Evolutionary conservation across 2,888 invertebrate species (phyloP).

Genomic region (Lasioglossum calceatum): DNA sequence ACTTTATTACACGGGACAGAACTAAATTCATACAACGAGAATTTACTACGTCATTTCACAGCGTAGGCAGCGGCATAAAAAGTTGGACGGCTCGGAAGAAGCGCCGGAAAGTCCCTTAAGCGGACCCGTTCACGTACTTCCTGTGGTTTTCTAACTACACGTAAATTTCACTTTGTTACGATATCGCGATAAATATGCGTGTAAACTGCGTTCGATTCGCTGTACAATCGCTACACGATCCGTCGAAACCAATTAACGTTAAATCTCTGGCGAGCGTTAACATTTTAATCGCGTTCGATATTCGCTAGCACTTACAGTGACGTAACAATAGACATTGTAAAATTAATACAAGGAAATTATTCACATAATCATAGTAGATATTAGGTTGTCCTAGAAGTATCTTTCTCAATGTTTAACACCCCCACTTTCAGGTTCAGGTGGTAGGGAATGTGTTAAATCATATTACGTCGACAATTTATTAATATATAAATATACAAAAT

Average conservation of each 20-base stretch:
- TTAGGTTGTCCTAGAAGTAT: too few species aligned
- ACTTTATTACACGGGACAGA: conserved; percentile 63
- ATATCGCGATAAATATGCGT: neutral
- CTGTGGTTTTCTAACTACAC: conserved; percentile 5
- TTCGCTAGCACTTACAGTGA: neutral
- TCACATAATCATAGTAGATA: too few species aligned
- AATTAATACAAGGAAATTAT: too few species aligned
- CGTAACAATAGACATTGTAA: neutral
- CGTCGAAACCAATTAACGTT: neutral
- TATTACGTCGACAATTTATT: too few species aligned
- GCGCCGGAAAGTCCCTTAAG: conserved; percentile 47
- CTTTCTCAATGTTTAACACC: too few species aligned
- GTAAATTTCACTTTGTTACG: conserved; percentile 3
- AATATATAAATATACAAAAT: too few species aligned
- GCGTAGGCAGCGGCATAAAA: conserved; percentile 53
- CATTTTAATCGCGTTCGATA: neutral
- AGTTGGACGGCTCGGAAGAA: conserved; percentile 56
- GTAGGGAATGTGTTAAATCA: too few species aligned
- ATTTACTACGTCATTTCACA: conserved; percentile 66
- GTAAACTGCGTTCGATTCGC: neutral
- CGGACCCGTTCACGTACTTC: conserved; percentile 19
- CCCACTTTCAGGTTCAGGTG: too few species aligned
- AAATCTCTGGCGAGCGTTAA: neutral
- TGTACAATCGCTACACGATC: neutral
- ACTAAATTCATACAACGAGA: conserved; percentile 67